Conservation (phyloP, 2,888 invertebrate genomes). For the Nomada goodeniana region DNA sequence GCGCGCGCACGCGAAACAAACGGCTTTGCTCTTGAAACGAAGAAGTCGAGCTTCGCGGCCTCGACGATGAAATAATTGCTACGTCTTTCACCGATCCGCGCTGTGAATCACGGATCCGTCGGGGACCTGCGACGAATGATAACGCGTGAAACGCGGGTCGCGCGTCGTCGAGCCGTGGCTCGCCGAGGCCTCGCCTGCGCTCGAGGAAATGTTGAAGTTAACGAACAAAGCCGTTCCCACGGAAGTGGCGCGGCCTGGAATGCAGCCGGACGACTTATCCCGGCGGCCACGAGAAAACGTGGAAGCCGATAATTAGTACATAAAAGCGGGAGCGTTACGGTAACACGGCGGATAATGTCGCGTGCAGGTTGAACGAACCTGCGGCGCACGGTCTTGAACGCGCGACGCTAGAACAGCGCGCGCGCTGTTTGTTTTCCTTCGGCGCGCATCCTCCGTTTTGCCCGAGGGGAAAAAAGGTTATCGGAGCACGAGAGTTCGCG, state of each 20-base stretch:
- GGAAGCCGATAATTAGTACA: constrained; percentile 63
- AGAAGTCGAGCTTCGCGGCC: too few relatives aligned
- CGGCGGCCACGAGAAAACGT: constrained; percentile 55
- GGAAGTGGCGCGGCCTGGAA: constrained; percentile 61
- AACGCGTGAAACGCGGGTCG: background rate
- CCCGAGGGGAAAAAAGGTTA: background rate
- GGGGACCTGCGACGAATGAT: background rate
- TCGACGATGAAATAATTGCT: too few relatives aligned
- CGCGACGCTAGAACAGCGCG: constrained; percentile 27
- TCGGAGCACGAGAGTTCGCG: too few relatives aligned
- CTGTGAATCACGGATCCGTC: too few relatives aligned
- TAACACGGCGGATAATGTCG: constrained; percentile 52
- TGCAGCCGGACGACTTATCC: constrained; percentile 57
- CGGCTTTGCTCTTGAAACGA: too few relatives aligned
- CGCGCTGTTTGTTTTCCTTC: constrained; percentile 34
- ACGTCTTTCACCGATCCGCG: too few relatives aligned
- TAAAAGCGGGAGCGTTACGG: constrained; percentile 58
- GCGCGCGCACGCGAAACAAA: too few relatives aligned
- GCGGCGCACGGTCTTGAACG: constrained; percentile 18
- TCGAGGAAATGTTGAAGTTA: constrained; percentile 63
- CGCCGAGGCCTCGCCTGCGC: constrained; percentile 50
- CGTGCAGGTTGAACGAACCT: constrained; percentile 60
- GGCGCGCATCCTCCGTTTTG: constrained; percentile 28
- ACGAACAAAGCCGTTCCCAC: constrained; percentile 68
- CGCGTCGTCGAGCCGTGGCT: constrained; percentile 23